Evolutionary conservation across 2,797 vertebrate species (phyloP).

Genomic region (Cyprinodon diabolis): DNA sequence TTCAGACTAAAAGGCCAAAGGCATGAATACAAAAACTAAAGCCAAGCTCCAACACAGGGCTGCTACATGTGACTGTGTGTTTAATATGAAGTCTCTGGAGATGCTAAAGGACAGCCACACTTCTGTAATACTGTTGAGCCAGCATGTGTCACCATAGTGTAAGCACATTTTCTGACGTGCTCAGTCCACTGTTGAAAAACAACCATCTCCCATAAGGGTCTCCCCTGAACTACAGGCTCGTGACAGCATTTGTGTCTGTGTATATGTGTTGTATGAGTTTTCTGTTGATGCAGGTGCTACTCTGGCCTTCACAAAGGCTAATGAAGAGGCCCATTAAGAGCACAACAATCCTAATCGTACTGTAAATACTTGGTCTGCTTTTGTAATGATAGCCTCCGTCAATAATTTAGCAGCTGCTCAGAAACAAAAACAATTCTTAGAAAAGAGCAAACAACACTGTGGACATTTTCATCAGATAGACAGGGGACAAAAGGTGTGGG

Average conservation of each 20-base stretch:
- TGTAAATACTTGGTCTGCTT: constrained; percentile 71
- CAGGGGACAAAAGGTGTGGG: constrained; percentile 2
- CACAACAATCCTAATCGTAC: constrained; percentile 66
- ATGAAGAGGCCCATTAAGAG: constrained; percentile 68
- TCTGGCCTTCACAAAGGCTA: constrained; percentile 59
- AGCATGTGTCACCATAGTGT: constrained; percentile 74
- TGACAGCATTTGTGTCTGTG: constrained; percentile 40
- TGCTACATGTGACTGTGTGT: constrained; percentile 51
- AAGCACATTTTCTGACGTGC: constrained; percentile 78
- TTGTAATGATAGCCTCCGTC: constrained; percentile 66
- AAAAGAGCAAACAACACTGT: constrained; percentile 40
- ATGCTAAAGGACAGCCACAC: constrained; percentile 72
- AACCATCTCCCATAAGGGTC: constrained; percentile 61
- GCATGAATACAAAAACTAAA: too few species aligned
- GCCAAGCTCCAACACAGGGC: constrained; percentile 8
- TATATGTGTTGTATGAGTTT: constrained; percentile 29
- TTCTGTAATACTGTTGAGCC: constrained; percentile 75
- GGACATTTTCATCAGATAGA: constrained; percentile 42
- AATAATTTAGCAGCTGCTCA: constrained; percentile 75
- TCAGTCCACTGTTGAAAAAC: constrained; percentile 71
- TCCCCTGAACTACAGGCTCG: constrained; percentile 24
- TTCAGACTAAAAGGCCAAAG: too few species aligned
- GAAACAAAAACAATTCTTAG: constrained; percentile 57
- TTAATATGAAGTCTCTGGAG: constrained; percentile 66
- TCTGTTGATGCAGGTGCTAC: constrained; percentile 74